Conservation (phyloP, 2,113 vertebrate species). For the Anolis sagrei region DNA sequence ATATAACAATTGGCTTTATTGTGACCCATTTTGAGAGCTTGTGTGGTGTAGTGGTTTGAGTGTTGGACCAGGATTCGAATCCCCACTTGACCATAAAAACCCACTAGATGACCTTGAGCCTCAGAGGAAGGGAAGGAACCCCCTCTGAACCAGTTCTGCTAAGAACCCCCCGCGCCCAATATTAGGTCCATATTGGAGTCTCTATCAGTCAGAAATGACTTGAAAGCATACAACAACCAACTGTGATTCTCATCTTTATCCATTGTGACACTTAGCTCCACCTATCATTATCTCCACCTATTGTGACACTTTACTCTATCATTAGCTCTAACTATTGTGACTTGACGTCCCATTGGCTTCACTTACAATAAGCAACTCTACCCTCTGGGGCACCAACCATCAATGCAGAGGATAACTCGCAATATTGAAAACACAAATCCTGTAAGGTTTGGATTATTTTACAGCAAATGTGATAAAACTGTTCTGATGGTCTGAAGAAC, state of each 20-base stretch:
- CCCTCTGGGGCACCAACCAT: neutral
- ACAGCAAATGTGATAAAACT: neutral
- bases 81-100: too few species aligned
- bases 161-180: too few species aligned
- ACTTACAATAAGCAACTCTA: neutral
- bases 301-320: neutral
- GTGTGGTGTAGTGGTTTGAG: too few species aligned
- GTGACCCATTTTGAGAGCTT: too few species aligned
- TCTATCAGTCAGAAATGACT: neutral
- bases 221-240: neutral
- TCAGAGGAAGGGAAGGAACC: too few species aligned
- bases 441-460: neutral
- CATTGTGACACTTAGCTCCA: neutral
- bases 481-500: neutral
- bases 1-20: neutral
- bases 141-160: too few species aligned
- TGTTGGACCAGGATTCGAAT: too few species aligned
- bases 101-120: too few species aligned
- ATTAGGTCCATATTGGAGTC: too few species aligned
- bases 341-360: neutral
- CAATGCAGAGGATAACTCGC: neutral
- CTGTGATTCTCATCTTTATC: neutral
- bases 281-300: neutral
- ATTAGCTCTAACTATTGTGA: neutral
- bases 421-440: neutral